A percentile compares a stretch with the other conserved stretches of the same genome.
These are phyloP conservation scores for Pseudochaenichthys georgianus DNA, from an alignment of 2,797 vertebrate species.

Conservation along the genomic window DNA sequence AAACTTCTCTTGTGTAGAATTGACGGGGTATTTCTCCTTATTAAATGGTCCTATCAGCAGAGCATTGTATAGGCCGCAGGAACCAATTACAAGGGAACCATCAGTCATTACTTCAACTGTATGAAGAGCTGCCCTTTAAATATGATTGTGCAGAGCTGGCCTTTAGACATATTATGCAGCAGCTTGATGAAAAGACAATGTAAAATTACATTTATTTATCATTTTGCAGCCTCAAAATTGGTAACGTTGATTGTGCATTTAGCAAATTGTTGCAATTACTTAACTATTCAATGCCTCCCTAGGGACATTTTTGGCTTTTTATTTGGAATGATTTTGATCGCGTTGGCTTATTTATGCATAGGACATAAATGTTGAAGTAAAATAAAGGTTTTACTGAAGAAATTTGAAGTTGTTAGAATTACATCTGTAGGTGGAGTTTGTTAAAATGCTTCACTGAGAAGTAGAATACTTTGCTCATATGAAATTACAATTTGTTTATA, in stretches of 20 bases:
- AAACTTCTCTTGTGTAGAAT: conserved; percentile 53
- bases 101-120: conserved; percentile 60
- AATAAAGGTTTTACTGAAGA: too few species aligned
- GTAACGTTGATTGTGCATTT: conserved; percentile 13
- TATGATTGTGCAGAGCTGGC: conserved; percentile 28
- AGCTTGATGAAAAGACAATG: conserved; percentile 8
- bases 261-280: neutral
- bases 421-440: too few species aligned
- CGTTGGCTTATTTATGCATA: too few species aligned
- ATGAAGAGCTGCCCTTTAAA: conserved; percentile 64
- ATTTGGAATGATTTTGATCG: too few species aligned
- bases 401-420: too few species aligned
- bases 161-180: conserved; percentile 29
- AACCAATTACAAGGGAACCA: conserved; percentile 69
- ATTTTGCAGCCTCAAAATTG: neutral
- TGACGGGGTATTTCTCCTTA: conserved; percentile 50
- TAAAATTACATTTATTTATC: conserved; percentile 12
- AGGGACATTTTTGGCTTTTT: too few species aligned
- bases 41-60: conserved; percentile 73
- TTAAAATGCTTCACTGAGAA: neutral
- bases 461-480: neutral
- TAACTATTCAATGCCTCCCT: too few species aligned
- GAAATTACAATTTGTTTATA: neutral
- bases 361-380: too few species aligned
- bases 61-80: conserved; percentile 57